phyloP scores from a whole-genome alignment of 2,797 vertebrate species.

The Epinephelus awoara region DNA sequence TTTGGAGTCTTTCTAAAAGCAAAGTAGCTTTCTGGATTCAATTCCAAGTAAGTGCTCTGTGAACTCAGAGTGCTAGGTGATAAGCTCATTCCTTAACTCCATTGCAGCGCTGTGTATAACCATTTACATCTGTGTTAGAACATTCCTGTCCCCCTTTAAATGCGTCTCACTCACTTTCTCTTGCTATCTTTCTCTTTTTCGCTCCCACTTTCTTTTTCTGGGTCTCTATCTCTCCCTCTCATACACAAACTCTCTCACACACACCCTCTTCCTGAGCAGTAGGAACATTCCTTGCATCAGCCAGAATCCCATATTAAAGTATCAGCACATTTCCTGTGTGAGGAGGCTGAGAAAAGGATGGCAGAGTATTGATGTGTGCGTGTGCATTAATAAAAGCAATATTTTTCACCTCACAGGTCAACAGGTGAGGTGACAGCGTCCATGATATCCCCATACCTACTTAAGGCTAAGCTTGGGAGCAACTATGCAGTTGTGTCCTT shows the following conservation, averaged over 20 bases:
- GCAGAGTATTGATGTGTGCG: neutral
- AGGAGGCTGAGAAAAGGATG: slow-evolving; percentile 37
- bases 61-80: slow-evolving; percentile 26
- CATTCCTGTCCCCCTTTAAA: slow-evolving; percentile 38
- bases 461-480: neutral
- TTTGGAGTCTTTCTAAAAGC: slow-evolving; percentile 26
- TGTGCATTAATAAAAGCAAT: slow-evolving; percentile 9
- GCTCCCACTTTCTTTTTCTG: neutral
- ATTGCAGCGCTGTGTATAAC: slow-evolving; percentile 25
- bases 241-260: slow-evolving; percentile 24
- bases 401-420: slow-evolving; percentile 3
- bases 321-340: slow-evolving; percentile 54
- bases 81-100: slow-evolving; percentile 51
- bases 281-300: slow-evolving; percentile 72
- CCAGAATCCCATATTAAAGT: slow-evolving; percentile 60
- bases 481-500: neutral
- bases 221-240: neutral
- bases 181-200: slow-evolving; percentile 3
- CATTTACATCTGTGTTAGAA: slow-evolving; percentile 44
- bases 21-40: slow-evolving; percentile 42
- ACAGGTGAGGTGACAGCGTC: slow-evolving; percentile 15
- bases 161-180: slow-evolving; percentile 10
- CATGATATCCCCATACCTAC: neutral
- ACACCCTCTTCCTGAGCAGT: slow-evolving; percentile 59
- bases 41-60: slow-evolving; percentile 25